Conservation (phyloP, 2,888 invertebrate genomes). For the Coenonympha glycerion region DNA sequence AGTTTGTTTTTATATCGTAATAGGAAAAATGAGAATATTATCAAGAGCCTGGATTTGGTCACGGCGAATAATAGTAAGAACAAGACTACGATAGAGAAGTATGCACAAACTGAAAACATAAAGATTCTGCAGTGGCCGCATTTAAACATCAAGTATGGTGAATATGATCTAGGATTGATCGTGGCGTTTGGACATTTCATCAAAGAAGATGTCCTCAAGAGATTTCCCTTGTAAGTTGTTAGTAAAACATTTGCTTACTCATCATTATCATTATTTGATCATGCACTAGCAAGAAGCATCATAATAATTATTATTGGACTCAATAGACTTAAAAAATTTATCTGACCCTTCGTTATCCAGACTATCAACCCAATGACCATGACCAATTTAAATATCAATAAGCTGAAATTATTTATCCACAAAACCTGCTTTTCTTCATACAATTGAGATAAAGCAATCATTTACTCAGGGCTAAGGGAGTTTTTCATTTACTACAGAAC, state of each 20-base stretch:
- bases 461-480: too few species aligned
- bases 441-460: too few species aligned
- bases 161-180: conserved; percentile 90
- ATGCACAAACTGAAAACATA: conserved; percentile 78
- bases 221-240: conserved; percentile 86
- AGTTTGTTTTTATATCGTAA: conserved; percentile 12
- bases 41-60: conserved; percentile 80
- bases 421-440: too few species aligned
- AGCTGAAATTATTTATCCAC: too few species aligned
- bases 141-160: conserved; percentile 46
- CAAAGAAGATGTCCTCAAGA: conserved; percentile 81
- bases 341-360: too few species aligned
- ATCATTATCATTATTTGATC: too few species aligned
- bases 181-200: conserved; percentile 96
- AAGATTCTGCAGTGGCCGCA: conserved; percentile 81
- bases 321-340: too few species aligned
- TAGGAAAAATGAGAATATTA: conserved; percentile 70
- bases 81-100: conserved; percentile 80
- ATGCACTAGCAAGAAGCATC: background rate
- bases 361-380: too few species aligned
- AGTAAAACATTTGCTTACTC: background rate
- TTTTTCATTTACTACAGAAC: too few species aligned
- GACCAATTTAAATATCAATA: too few species aligned
- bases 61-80: conserved; percentile 78
- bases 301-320: background rate